A percentile compares a stretch with the other conserved stretches of the same genome.
Conservation (phyloP, 1,140 invertebrate species). For the Zophobas morio region DNA sequence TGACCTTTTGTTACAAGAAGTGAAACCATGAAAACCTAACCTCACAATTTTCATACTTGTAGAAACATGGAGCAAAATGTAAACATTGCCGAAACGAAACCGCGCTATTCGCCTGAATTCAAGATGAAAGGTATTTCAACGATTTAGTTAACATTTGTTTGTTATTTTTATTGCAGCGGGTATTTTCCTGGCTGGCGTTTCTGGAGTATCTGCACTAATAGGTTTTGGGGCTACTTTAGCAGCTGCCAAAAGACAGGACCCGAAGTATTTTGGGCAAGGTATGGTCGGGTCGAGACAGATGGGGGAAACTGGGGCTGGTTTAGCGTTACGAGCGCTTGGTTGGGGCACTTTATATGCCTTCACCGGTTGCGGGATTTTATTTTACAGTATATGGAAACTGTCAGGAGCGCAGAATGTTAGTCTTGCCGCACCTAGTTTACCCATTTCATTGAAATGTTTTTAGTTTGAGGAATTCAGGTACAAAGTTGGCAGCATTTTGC, state of each 20-base stretch:
- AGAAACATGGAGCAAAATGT: background rate
- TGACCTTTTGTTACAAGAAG: background rate
- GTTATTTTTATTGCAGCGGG: constrained; percentile 72
- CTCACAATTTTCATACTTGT: background rate
- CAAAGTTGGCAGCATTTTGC: constrained; percentile 81
- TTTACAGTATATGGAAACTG: constrained; percentile 90
- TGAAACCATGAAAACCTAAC: constrained; percentile 10
- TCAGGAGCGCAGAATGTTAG: constrained; percentile 85
- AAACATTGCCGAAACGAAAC: constrained; percentile 2
- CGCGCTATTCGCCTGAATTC: constrained; percentile 41
- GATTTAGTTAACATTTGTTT: background rate
- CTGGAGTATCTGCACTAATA: constrained; percentile 84
- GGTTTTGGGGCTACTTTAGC: constrained; percentile 87
- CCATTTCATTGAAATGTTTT: constrained; percentile 54
- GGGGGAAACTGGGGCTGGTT: constrained; percentile 81
- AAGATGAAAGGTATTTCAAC: constrained; percentile 44
- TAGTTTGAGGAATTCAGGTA: constrained; percentile 80
- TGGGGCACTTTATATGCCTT: constrained; percentile 91
- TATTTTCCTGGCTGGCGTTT: constrained; percentile 82
- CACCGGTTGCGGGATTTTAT: constrained; percentile 84
- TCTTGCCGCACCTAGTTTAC: constrained; percentile 22
- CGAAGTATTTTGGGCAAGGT: constrained; percentile 85
- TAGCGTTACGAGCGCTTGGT: constrained; percentile 87
- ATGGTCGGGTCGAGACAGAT: constrained; percentile 75
- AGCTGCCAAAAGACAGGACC: constrained; percentile 84